Percentiles rank a stretch among this genome's conserved stretches.
Conservation (phyloP, 2,113 vertebrate genomes). For the Polypterus bichir region DNA sequence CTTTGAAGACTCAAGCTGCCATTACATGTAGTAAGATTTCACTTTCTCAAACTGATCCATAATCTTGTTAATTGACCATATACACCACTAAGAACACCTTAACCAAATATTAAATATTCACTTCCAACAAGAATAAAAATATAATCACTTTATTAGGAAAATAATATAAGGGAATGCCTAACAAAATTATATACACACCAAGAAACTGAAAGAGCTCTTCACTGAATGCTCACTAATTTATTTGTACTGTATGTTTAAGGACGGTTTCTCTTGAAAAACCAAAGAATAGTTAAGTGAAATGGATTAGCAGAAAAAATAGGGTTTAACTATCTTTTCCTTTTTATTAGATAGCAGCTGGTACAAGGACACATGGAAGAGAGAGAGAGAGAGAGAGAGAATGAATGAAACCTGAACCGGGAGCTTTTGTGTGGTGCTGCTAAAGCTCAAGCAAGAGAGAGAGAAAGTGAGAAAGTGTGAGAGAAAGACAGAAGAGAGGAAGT, state of each 20-base stretch:
- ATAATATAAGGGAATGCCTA: no score
- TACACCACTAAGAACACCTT: no score
- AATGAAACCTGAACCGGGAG: neutral
- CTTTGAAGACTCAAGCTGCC: no score
- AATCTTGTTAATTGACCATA: no score
- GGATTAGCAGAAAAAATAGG: neutral
- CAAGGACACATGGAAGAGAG: neutral
- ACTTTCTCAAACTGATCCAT: no score
- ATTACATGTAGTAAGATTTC: no score
- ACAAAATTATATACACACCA: neutral
- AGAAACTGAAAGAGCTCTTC: neutral
- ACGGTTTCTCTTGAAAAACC: neutral
- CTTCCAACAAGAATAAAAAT: no score
- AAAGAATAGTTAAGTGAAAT: neutral
- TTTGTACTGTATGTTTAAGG: neutral
- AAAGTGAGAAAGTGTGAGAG: slow-evolving; percentile 33
- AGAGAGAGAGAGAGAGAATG: slow-evolving; percentile 18
- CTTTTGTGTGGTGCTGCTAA: neutral
- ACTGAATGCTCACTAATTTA: neutral
- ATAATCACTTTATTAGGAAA: no score
- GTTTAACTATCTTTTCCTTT: neutral
- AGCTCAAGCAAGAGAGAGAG: slow-evolving; percentile 14
- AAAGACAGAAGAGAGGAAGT: neutral
- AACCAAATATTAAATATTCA: no score
- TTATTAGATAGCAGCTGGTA: no score